phyloP scores from a whole-genome alignment of 2,797 vertebrate species.

The Tympanoctomys barrerae region DNA sequence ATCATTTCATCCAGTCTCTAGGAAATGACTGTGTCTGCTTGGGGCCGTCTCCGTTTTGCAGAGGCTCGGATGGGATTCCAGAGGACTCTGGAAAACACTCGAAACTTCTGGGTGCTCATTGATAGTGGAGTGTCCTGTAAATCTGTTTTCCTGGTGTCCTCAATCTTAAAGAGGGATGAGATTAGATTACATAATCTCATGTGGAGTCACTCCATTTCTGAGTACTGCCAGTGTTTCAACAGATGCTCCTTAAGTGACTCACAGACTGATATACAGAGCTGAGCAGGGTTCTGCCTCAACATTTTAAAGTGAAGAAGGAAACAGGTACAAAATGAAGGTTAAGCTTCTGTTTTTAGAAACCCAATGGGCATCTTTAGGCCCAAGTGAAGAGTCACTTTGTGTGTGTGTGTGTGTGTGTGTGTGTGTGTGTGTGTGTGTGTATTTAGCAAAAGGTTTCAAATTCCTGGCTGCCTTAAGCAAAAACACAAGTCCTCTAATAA shows the following conservation, averaged over 20 bases:
- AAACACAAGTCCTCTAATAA: neutral
- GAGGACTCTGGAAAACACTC: neutral
- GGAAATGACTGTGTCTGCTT: neutral
- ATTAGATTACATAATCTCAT: neutral
- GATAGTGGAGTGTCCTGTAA: neutral
- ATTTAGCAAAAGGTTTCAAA: neutral
- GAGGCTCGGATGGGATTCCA: neutral
- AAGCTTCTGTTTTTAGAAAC: neutral
- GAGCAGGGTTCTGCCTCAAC: neutral
- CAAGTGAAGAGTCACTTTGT: neutral
- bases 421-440: neutral
- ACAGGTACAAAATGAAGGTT: neutral
- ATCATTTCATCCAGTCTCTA: neutral
- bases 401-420: neutral
- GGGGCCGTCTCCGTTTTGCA: no score
- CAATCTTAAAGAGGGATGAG: neutral
- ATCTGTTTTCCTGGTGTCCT: neutral
- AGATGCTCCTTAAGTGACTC: neutral
- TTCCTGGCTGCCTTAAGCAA: neutral
- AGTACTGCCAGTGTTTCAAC: neutral
- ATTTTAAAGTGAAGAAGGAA: neutral
- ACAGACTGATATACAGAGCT: neutral
- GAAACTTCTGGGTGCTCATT: neutral
- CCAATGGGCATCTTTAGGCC: no score
- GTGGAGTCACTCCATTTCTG: neutral